These are phyloP conservation scores for Acleris holmiana DNA, from an alignment of 2,888 invertebrate species.

Conservation along the genomic window DNA sequence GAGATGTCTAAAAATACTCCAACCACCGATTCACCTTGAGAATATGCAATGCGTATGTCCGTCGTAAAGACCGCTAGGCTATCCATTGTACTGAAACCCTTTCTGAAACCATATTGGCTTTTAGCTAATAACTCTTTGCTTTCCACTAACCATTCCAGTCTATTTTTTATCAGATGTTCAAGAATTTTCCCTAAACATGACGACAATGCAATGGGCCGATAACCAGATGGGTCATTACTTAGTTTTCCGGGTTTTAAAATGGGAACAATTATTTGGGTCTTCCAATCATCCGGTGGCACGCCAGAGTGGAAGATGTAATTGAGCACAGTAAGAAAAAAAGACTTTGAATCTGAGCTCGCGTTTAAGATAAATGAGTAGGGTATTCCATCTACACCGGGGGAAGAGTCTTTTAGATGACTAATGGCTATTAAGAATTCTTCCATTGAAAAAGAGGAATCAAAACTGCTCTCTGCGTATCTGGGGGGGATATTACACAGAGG, in stretches of 20 bases:
- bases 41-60: conserved; percentile 41
- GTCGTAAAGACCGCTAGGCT: conserved; percentile 44
- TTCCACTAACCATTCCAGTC: conserved; percentile 45
- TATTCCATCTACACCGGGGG: not conserved
- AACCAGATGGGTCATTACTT: conserved; percentile 32
- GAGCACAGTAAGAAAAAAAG: not conserved
- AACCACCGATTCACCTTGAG: conserved; percentile 36
- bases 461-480: not conserved
- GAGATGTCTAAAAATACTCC: conserved; percentile 46
- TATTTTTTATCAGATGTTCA: conserved; percentile 44
- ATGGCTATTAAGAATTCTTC: not conserved
- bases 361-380: not conserved
- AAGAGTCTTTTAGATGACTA: conserved; percentile 1
- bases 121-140: conserved; percentile 32
- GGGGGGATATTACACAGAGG: not conserved
- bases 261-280: conserved; percentile 43
- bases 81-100: conserved; percentile 45
- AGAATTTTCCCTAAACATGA: conserved; percentile 40
- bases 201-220: conserved; percentile 44
- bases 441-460: not conserved
- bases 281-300: conserved; percentile 37
- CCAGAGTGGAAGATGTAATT: conserved; percentile 1
- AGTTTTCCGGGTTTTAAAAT: conserved; percentile 44
- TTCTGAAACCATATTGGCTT: conserved; percentile 45
- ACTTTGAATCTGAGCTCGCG: not conserved